Percentiles rank a stretch among this genome's conserved stretches.
phyloP scores from a whole-genome alignment of 2,797 vertebrate species.

The Staurois parvus region DNA sequence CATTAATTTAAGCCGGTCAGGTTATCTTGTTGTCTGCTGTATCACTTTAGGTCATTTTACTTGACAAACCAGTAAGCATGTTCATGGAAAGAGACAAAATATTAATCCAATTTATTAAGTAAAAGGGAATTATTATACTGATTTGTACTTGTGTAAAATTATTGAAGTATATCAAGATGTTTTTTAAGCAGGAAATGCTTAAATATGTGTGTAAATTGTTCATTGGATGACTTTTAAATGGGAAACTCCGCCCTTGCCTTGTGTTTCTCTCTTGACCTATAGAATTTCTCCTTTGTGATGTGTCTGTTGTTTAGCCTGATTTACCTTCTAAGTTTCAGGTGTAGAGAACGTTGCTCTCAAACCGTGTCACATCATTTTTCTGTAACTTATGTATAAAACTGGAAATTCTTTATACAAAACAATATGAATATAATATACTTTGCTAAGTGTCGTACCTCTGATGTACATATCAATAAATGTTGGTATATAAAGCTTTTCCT shows the following conservation, averaged over 20 bases:
- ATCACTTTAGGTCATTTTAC: background rate
- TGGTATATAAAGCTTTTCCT: slow-evolving; percentile 86
- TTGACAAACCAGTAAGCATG: background rate
- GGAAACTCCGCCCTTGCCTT: background rate
- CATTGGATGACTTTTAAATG: slow-evolving; percentile 11
- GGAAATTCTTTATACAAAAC: slow-evolving; percentile 76
- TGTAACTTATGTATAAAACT: slow-evolving; percentile 85
- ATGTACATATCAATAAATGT: slow-evolving; percentile 99
- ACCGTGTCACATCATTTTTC: slow-evolving; percentile 79
- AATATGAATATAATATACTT: slow-evolving; percentile 80
- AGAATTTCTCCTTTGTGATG: slow-evolving; percentile 19
- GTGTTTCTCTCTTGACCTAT: slow-evolving; percentile 31
- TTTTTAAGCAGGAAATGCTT: slow-evolving; percentile 21
- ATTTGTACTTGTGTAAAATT: slow-evolving; percentile 16
- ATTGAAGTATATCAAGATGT: slow-evolving; percentile 18
- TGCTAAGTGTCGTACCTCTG: slow-evolving; percentile 93
- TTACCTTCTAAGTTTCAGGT: slow-evolving; percentile 32
- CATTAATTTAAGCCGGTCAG: too few relatives aligned
- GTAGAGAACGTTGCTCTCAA: slow-evolving; percentile 74
- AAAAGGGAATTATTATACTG: background rate
- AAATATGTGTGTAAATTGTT: slow-evolving; percentile 37
- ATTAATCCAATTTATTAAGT: background rate
- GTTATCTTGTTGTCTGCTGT: background rate
- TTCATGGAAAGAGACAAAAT: background rate
- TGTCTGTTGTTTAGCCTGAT: slow-evolving; percentile 37